Evolutionary conservation across 2,797 vertebrate genomes (phyloP).

Genomic region (Kryptolebias ocellatus): DNA sequence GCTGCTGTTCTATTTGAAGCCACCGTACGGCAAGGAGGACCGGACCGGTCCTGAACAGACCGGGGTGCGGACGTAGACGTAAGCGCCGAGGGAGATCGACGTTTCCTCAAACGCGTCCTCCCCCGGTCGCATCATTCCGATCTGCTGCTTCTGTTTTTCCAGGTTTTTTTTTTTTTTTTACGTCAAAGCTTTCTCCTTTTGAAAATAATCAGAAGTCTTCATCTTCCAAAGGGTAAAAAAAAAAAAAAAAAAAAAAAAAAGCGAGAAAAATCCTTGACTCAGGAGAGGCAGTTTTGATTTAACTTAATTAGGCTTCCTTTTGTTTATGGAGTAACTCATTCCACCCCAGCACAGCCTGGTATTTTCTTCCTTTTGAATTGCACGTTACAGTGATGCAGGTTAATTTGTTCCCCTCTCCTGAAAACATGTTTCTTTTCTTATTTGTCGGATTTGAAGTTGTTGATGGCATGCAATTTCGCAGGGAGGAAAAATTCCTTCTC

Average conservation of each 20-base stretch:
- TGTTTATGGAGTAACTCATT: slow-evolving; percentile 16
- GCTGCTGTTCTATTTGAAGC: slow-evolving; percentile 13
- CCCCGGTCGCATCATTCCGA: not conserved
- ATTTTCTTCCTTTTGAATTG: slow-evolving; percentile 41
- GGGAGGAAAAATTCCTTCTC: slow-evolving; percentile 15
- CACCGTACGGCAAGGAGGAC: slow-evolving; percentile 15
- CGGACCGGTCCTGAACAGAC: not conserved
- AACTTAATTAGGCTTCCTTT: slow-evolving; percentile 9
- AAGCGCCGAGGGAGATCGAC: no score
- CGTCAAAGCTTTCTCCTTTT: not conserved
- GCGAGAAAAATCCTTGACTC: slow-evolving; percentile 2
- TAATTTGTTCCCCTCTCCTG: slow-evolving; percentile 52
- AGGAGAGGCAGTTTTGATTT: not conserved
- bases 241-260: no score
- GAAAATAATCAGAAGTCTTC: not conserved
- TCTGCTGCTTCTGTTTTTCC: not conserved
- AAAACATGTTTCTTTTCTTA: slow-evolving; percentile 21
- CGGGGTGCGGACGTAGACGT: no score
- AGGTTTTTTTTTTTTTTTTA: not conserved
- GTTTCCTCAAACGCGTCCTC: no score
- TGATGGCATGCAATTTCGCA: slow-evolving; percentile 19
- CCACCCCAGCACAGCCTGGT: slow-evolving; percentile 11
- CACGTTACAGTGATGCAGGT: slow-evolving; percentile 37
- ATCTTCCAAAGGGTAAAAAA: not conserved
- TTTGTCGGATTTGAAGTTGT: slow-evolving; percentile 8